Base-by-base conservation (phyloP, 2,113 vertebrate species). In the Pseudorasbora parva region DNA sequence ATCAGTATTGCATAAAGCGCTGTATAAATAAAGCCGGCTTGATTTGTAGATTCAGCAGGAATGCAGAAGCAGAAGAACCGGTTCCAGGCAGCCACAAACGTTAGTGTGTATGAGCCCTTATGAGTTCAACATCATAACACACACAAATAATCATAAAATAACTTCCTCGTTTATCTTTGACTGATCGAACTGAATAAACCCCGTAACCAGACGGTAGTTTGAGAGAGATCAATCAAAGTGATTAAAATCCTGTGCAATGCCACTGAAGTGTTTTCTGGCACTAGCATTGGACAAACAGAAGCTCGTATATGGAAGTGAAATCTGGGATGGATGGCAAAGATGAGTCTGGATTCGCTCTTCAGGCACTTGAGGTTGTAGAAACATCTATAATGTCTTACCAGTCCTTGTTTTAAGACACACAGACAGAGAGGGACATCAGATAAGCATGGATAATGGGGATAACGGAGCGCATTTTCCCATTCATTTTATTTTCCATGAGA, bases 331-430 rank as follows among this genome's bases (percentile, higher is more conserved):
- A 78, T 66, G 3, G 33, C 33, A 8, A 23, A 54, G 74, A 43
- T 12, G 64, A 49, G 8, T 59, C 30, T 57, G 79, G 19, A 19
- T 23, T 56, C 2, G 27, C 9, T 82, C 4, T 6, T 45, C 33
- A 41, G 81, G n/a, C 56, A 62, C 76, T 62, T 11, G 43, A 54
- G 45, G 30, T 1, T 27, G 60, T 23, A 37, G 78, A 68, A 23
- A 37, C 78, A 30, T 51, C 62, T 77, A 59, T 19, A 37, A 49
- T 69, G 25, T 68, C 74, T 85, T 84, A 85, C 10, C 75, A 75
- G 80, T 57, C 87, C 87, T 88, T 88, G 64, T 87, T 75, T 83
- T 25, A 77, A 88, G 84, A 86, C 64, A 88, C 23, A 84, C 23
- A 88, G 25, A 84, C 23, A 84, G 60, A 86, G 71, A 78, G 9